Conservation (phyloP, 2,888 invertebrate species). For the Xylocampa areola region DNA sequence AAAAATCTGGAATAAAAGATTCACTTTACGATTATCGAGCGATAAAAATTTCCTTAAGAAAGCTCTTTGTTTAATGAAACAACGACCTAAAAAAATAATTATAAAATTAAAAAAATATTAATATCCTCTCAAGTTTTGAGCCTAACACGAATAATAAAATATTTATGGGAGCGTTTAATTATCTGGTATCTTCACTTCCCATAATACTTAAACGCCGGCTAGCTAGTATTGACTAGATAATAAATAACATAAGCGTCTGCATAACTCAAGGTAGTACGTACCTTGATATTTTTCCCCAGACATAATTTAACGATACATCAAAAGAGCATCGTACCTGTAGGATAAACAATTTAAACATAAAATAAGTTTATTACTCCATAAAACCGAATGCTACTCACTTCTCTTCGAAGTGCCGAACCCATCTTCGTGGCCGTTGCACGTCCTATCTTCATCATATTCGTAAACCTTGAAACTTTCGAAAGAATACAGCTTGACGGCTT, state of each 20-base stretch:
- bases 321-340: constrained; percentile 47
- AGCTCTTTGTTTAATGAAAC: too few species aligned
- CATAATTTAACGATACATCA: constrained; percentile 50
- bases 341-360: constrained; percentile 63
- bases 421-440: constrained; percentile 83
- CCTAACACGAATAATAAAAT: background rate
- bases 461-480: constrained; percentile 88
- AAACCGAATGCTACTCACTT: constrained; percentile 76
- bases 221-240: constrained; percentile 3
- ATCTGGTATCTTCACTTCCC: background rate
- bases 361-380: constrained; percentile 61
- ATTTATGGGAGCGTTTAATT: background rate
- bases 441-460: constrained; percentile 85
- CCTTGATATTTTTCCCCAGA: constrained; percentile 18
- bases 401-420: constrained; percentile 82
- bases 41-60: background rate
- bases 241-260: constrained; percentile 29
- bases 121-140: background rate
- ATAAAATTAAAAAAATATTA: too few species aligned
- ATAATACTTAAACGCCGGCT: constrained; percentile 7
- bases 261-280: constrained; percentile 31
- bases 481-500: constrained; percentile 89
- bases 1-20: background rate
- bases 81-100: too few species aligned
- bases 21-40: background rate